Percentiles rank a stretch among this genome's conserved stretches.
Evolutionary conservation across 2,888 invertebrate species (phyloP).

Genomic region (Lasioglossum villosulum): DNA sequence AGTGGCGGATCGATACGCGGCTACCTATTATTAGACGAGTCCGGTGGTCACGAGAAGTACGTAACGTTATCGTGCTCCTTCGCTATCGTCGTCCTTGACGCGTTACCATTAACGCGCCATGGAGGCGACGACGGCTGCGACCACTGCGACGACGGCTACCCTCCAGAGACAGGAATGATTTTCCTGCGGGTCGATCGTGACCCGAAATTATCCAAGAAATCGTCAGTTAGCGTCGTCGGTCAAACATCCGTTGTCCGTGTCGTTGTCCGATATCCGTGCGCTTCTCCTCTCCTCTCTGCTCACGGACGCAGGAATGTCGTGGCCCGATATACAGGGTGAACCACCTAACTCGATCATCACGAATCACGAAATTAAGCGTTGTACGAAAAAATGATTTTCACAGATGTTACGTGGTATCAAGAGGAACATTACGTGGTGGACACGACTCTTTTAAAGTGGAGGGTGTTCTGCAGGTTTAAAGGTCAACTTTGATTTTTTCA

Average conservation of each 20-base stretch:
- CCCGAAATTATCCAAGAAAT: background rate
- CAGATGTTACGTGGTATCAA: no score
- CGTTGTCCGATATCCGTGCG: slow-evolving; percentile 6
- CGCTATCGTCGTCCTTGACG: slow-evolving; percentile 11
- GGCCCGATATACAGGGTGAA: background rate
- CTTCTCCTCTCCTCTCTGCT: background rate
- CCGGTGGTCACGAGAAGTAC: slow-evolving; percentile 45
- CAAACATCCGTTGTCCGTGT: background rate
- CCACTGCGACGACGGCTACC: background rate
- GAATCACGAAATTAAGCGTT: no score
- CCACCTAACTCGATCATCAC: background rate
- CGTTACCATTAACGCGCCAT: slow-evolving; percentile 9
- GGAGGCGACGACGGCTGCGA: background rate
- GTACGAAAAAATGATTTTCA: no score
- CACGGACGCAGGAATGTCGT: background rate
- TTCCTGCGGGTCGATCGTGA: background rate
- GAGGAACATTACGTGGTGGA: no score
- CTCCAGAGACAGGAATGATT: background rate
- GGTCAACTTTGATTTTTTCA: no score
- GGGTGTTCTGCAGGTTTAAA: background rate
- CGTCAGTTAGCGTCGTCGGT: background rate
- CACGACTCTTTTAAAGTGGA: no score
- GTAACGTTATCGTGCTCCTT: slow-evolving; percentile 42
- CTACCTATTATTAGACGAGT: slow-evolving; percentile 63
- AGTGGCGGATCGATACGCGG: slow-evolving; percentile 60